These are phyloP conservation scores for Leuciscus idus DNA, from an alignment of 2,113 vertebrate genomes.

Conservation along the genomic window DNA sequence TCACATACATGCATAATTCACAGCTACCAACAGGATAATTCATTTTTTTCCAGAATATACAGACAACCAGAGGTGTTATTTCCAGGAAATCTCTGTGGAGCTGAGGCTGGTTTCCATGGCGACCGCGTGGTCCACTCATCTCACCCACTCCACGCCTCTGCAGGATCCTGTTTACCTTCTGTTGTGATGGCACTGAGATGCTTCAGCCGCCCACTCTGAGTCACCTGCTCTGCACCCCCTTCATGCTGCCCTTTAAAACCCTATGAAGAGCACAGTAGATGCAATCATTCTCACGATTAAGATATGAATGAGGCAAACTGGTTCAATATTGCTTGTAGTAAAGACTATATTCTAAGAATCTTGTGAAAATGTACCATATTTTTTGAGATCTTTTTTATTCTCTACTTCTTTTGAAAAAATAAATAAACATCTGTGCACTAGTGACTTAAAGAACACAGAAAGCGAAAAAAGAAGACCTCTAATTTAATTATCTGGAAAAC, in stretches of 20 bases:
- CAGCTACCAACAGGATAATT: conserved; percentile 12
- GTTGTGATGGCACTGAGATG: conserved; percentile 17
- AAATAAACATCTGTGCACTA: neutral
- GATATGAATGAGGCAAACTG: neutral
- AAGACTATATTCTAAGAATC: neutral
- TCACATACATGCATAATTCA: conserved; percentile 10
- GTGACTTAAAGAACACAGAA: too few relatives aligned
- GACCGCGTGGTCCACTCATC: conserved; percentile 51
- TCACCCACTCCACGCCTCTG: conserved; percentile 55
- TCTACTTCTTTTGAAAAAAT: neutral
- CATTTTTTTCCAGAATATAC: conserved; percentile 22
- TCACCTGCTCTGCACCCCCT: conserved; percentile 10
- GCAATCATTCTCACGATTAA: neutral
- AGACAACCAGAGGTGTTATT: conserved; percentile 35
- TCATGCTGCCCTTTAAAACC: neutral
- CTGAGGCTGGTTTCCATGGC: conserved; percentile 62
- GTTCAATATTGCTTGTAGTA: neutral
- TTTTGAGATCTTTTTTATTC: neutral
- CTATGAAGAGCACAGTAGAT: neutral
- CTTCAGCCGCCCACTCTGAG: neutral
- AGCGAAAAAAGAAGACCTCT: too few relatives aligned
- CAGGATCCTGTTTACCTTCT: conserved; percentile 63
- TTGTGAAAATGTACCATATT: neutral
- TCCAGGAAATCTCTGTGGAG: conserved; percentile 39
- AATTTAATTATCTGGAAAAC: too few relatives aligned